phyloP scores from a whole-genome alignment of 2,888 invertebrate genomes.

The Resseliella maxima region DNA sequence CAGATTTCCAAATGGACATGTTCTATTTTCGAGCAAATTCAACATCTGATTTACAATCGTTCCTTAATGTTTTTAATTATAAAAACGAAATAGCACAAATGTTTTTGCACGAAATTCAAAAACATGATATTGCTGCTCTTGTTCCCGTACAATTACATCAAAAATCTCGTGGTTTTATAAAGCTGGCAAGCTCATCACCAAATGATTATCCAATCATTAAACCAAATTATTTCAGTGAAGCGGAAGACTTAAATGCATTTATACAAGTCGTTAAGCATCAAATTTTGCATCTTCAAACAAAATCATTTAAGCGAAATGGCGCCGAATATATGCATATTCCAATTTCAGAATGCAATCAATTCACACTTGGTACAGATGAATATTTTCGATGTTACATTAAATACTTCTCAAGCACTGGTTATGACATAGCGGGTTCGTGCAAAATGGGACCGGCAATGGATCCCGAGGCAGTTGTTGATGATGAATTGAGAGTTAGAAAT shows the following conservation, averaged over 20 bases:
- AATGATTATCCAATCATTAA: conserved; percentile 55
- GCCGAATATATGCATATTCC: conserved; percentile 79
- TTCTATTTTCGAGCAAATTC: conserved; percentile 61
- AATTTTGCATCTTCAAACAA: conserved; percentile 65
- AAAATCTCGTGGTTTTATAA: conserved; percentile 55
- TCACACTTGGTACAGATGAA: conserved; percentile 73
- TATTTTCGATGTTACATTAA: conserved; percentile 90
- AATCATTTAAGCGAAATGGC: conserved; percentile 63
- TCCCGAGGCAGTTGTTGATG: no score
- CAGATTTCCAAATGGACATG: conserved; percentile 71
- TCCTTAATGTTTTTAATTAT: conserved; percentile 62
- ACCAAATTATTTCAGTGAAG: conserved; percentile 60
- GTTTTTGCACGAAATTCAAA: conserved; percentile 64
- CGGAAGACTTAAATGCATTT: conserved; percentile 69
- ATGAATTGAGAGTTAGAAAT: no score
- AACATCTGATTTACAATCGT: conserved; percentile 59
- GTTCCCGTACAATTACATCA: conserved; percentile 30
- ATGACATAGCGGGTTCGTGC: no score
- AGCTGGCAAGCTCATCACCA: not conserved
- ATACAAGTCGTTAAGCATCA: conserved; percentile 65
- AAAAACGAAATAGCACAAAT: conserved; percentile 64
- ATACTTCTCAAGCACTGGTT: no score
- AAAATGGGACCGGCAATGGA: no score
- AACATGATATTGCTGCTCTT: conserved; percentile 63
- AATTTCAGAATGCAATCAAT: conserved; percentile 71